Evolutionary conservation across 2,113 vertebrate genomes (phyloP).

Genomic region (Oceanodroma tethys): DNA sequence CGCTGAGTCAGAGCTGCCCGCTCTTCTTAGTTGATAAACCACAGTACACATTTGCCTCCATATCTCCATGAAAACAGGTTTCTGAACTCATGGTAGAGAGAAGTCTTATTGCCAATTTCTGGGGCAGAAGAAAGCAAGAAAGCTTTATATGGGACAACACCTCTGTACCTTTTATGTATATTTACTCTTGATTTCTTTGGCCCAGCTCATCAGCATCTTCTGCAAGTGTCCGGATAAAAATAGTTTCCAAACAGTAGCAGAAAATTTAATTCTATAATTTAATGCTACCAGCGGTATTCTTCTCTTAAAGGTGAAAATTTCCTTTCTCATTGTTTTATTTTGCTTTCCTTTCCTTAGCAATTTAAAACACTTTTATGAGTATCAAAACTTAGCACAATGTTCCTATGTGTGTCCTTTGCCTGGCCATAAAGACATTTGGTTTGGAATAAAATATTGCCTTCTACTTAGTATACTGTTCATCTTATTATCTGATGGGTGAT

Average conservation of each 20-base stretch:
- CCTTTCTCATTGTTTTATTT: neutral
- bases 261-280: neutral
- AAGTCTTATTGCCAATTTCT: neutral
- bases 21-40: neutral
- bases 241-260: neutral
- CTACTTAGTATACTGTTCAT: neutral
- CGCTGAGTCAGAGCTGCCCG: no score
- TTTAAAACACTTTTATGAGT: neutral
- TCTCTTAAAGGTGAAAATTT: neutral
- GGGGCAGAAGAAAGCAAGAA: neutral
- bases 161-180: neutral
- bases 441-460: neutral
- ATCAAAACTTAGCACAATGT: neutral
- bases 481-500: neutral
- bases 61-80: neutral
- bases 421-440: neutral
- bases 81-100: neutral
- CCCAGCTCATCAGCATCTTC: neutral
- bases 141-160: neutral
- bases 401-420: neutral
- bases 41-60: neutral
- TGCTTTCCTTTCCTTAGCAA: neutral
- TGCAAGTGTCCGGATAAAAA: neutral
- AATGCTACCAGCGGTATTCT: fast-evolving
- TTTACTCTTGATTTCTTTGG: neutral